A percentile compares a stretch with the other conserved stretches of the same genome.
Conservation (phyloP, 2,113 vertebrate genomes). For the Capra hircus region DNA sequence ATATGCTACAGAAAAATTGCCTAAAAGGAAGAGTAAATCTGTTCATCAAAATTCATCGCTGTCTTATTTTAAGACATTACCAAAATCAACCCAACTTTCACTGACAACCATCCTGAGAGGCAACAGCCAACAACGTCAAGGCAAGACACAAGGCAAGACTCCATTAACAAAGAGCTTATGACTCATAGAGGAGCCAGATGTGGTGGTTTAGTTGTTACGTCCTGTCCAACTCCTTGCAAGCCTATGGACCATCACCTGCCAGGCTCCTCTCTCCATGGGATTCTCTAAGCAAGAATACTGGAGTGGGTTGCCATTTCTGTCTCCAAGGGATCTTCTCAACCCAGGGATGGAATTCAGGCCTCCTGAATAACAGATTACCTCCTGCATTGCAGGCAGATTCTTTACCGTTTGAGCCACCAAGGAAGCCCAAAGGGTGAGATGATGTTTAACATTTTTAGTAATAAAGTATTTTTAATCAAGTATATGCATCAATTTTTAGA, state of each 20-base stretch:
- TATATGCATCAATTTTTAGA: background rate
- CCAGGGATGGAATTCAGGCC: background rate
- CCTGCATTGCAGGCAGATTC: background rate
- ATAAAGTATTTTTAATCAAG: background rate
- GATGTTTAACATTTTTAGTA: background rate
- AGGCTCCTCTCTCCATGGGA: background rate
- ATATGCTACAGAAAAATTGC: background rate
- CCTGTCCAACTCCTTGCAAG: background rate
- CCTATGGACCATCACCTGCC: background rate
- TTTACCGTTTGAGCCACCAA: background rate
- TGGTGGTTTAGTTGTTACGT: background rate
- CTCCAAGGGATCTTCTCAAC: background rate
- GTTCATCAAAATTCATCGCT: background rate
- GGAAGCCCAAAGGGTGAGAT: fast-evolving
- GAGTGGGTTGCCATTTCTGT: background rate
- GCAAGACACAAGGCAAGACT: background rate
- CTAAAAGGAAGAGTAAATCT: background rate
- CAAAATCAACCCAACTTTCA: background rate
- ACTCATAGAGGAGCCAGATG: background rate
- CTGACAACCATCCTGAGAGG: background rate
- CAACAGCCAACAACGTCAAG: background rate
- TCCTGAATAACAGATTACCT: background rate
- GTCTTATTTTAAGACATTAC: background rate
- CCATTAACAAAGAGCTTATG: background rate
- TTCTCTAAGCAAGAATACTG: background rate